A percentile compares a stretch with the other conserved stretches of the same genome.
phyloP scores from a whole-genome alignment of 2,113 vertebrate species.

The Pseudorectes ferrugineus region DNA sequence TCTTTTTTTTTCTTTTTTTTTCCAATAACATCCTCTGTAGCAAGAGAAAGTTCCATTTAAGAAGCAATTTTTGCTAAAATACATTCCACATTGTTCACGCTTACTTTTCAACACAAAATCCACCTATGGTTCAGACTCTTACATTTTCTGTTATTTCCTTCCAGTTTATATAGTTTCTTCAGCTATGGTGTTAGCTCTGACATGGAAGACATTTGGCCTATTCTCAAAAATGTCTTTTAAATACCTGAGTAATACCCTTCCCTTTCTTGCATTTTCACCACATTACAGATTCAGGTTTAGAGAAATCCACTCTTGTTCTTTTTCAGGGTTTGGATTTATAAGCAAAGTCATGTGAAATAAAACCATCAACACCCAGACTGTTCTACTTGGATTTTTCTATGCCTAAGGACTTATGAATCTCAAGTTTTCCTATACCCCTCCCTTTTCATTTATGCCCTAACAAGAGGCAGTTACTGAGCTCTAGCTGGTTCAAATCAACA shows the following conservation, averaged over 20 bases:
- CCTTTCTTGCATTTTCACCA: not conserved
- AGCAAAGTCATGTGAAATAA: not conserved
- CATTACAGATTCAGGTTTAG: not conserved
- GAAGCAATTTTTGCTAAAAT: constrained; percentile 64
- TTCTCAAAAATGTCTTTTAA: not conserved
- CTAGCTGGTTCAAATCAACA: not conserved
- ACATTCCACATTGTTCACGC: constrained; percentile 27
- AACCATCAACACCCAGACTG: not conserved
- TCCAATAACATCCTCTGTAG: constrained; percentile 57
- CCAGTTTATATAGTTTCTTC: not conserved
- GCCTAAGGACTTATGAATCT: not conserved
- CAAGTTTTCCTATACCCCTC: not conserved
- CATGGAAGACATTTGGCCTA: not conserved
- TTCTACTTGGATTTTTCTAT: not conserved
- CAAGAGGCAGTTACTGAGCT: not conserved
- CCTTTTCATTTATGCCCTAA: not conserved
- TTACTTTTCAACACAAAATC: constrained; percentile 45
- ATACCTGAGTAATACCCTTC: not conserved
- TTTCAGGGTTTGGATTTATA: not conserved
- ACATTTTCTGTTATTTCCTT: not conserved
- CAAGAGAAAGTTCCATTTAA: constrained; percentile 65
- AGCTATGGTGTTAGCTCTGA: not conserved
- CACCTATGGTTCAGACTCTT: not conserved
- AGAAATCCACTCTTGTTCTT: not conserved
- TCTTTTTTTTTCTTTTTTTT: not conserved